Conservation (phyloP, 2,797 vertebrate species). For the Xyrichtys novacula region DNA sequence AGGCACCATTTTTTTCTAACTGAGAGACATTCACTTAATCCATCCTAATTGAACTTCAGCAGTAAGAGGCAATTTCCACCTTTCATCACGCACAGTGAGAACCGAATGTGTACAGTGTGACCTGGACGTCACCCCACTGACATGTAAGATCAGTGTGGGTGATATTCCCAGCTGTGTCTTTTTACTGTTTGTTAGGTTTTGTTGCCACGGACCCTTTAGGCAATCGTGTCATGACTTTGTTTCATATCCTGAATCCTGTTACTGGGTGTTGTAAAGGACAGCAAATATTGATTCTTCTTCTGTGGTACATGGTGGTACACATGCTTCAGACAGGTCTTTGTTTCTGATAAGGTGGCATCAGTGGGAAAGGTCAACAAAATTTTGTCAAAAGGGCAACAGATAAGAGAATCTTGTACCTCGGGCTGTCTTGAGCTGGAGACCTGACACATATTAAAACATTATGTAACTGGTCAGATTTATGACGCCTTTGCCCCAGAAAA, state of each 20-base stretch:
- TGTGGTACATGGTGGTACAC: conserved; percentile 10
- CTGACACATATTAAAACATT: conserved; percentile 22
- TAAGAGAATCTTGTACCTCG: conserved; percentile 24
- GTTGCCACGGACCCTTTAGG: conserved; percentile 49
- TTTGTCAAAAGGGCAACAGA: conserved; percentile 42
- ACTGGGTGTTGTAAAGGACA: conserved; percentile 63
- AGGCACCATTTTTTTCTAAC: background rate
- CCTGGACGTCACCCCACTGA: conserved; percentile 49
- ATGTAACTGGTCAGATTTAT: conserved; percentile 30
- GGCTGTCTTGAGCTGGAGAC: background rate
- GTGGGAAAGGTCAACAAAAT: conserved; percentile 48
- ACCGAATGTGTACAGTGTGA: conserved; percentile 42
- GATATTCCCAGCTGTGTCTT: conserved; percentile 28
- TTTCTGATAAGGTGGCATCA: conserved; percentile 35
- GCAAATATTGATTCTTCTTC: conserved; percentile 78
- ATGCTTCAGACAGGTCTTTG: conserved; percentile 42
- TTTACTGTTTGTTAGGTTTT: conserved; percentile 56
- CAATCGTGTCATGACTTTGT: conserved; percentile 39
- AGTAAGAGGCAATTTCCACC: conserved; percentile 40
- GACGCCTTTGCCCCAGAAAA: background rate
- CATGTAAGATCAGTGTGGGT: conserved; percentile 10
- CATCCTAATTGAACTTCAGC: conserved; percentile 38
- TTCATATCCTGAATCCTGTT: conserved; percentile 77
- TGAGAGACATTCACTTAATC: conserved; percentile 18
- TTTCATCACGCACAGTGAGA: conserved; percentile 27